Evolutionary conservation across 2,888 invertebrate genomes (phyloP), one percentile per base, ranked within the genome.

Genomic region (Vesta saturnalis): DNA sequence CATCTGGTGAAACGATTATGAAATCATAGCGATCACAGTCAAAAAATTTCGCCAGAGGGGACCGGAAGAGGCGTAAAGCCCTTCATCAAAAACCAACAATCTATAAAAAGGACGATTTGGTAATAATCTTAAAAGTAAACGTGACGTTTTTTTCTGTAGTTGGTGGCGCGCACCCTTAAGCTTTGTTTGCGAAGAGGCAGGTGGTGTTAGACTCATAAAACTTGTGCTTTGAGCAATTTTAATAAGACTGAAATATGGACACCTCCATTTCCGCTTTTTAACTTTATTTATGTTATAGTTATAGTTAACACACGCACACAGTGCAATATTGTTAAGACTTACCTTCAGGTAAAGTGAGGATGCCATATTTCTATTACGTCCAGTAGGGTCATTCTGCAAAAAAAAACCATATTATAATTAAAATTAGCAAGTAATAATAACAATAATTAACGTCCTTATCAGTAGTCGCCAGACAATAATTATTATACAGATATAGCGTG

Each of bases 401-500:
- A 74, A 73, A 72, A 72, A 71, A 61, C 49, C 62, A 66, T 65
- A 23, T 23, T 23, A 23, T 68, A 72, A 76, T 67, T 55, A 64
- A 23, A 30, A 64, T 64, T 67, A 70, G 64, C 70, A 70, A 59
- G 68, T 71, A 72, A 75, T 72, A 73, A 76, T 72, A 59, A 67
- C 69, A 72, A 75, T 71, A 74, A 77, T 72, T 70, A 70, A 67
- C 66, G 60, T 43, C 43, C 67, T 59, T 57, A 58, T 58, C 19
- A 47, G 49, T 63, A 43, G 49, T 49, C 63, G 46, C 59, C 66
- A 69, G 66, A 69, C 65, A 52, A 19, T 21, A 60, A 66, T 66
- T 66, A 63, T 47, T 60, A 70, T 67, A 63, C 62, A 74, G 73
- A 76, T 77, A 69, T 77, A 64, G 78, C 78, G 78, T 78, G 78